phyloP scores from a whole-genome alignment of 2,888 invertebrate species.

The Pseudococcus longispinus region DNA sequence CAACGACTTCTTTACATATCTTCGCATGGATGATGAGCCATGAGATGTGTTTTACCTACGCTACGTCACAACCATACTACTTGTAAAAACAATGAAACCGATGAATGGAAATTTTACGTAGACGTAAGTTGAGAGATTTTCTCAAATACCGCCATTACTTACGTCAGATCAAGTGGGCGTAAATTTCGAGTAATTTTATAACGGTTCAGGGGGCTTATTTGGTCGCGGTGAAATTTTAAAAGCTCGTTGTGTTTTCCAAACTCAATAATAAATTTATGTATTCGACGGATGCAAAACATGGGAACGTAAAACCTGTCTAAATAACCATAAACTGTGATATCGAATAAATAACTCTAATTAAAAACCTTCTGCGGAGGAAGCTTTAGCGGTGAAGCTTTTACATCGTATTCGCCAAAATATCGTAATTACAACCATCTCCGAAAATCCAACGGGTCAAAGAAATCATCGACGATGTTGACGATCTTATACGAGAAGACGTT shows the following conservation, averaged over 20 bases:
- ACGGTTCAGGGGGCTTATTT: background rate
- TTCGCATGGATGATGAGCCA: background rate
- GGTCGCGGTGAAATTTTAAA: background rate
- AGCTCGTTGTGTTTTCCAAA: background rate
- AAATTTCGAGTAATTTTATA: background rate
- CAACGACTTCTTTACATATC: background rate
- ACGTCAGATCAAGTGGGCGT: background rate
- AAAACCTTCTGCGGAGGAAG: background rate
- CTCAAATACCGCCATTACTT: background rate
- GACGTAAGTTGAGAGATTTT: background rate
- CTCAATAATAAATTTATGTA: background rate
- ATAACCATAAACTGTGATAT: background rate
- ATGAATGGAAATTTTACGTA: background rate
- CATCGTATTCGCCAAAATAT: background rate
- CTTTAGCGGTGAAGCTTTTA: background rate
- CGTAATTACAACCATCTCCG: background rate
- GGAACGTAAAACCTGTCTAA: constrained; percentile 1
- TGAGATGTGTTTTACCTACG: background rate
- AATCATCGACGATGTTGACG: background rate
- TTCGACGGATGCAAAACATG: background rate
- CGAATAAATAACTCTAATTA: background rate
- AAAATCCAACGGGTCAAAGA: too few species aligned
- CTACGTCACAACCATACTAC: background rate
- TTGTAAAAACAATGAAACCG: background rate
- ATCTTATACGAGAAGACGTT: background rate